Evolutionary conservation across 2,888 invertebrate species (phyloP), one percentile per base, ranked within the genome.

Genomic region (Lutraria lutraria): DNA sequence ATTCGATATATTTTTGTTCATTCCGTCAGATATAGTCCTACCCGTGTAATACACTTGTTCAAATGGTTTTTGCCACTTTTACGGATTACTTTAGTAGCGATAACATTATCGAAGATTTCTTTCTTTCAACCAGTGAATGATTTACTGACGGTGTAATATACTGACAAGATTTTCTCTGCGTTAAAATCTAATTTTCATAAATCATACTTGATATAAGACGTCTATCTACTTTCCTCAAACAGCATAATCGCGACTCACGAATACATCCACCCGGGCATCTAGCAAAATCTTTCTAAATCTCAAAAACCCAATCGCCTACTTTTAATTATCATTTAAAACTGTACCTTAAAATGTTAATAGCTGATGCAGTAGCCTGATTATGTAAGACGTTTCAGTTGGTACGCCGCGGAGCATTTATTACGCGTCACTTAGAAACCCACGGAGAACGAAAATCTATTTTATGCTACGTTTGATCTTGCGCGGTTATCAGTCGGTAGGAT

Each of bases 111-210:
- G 63, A 25, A 68, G 63, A 68, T 68, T 68, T 68, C 63, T 68
- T 25, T 68, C 63, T 68, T 25, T n/a, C 63, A 68, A 68, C 25
- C 63, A 68, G 63, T 25, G 25, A 21, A 68, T 68, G 72, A 86
- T 86, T 82, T 86, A 86, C 54, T 54, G 34, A 54, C 54, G 60
- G 29, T 43, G 16, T 81, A 72, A 81, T 86, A 81, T 54, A 56
- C 85, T 56, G 31, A 60, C 83, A 72, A 54, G 85, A 85, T 79
- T 79, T 76, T 19, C 87, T 72, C 83, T 83, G 83, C 83, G 87
- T 87, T 87, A 88, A 88, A 88, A 88, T 88, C 88, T 84, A 80
- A 79, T 79, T 34, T 88, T 81, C 84, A 82, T 84, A 84, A 83
- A 81, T 84, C 80, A 84, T 76, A 76, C 76, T 80, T 80, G 56